Evolutionary conservation across 2,113 vertebrate species (phyloP).

Genomic region (Marmota monax): DNA sequence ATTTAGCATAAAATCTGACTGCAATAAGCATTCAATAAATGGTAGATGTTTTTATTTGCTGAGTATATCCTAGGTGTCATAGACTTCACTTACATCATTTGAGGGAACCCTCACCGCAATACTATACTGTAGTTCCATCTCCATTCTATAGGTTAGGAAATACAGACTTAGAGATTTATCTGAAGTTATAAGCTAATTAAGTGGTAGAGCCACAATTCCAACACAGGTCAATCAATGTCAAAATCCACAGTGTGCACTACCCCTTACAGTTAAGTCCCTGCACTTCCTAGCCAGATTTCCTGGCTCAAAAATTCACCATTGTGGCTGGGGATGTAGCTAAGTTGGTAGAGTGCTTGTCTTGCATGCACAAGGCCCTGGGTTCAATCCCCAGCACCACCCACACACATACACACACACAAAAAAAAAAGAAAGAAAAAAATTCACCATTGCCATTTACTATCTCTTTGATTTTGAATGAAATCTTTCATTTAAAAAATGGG

Average conservation of each 20-base stretch:
- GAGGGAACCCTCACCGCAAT: not conserved
- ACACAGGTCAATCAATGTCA: not conserved
- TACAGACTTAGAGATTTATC: not conserved
- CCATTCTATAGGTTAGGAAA: not conserved
- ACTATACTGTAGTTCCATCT: not conserved
- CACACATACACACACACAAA: too few species aligned
- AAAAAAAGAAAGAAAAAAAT: too few species aligned
- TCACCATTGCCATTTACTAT: too few species aligned
- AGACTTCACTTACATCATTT: not conserved
- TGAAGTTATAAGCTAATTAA: not conserved
- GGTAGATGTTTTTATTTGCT: not conserved
- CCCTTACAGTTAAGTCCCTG: too few species aligned
- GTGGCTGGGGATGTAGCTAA: too few species aligned
- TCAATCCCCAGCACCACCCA: too few species aligned
- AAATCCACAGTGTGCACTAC: too few species aligned
- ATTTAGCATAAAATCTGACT: not conserved
- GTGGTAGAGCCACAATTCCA: not conserved
- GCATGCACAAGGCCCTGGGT: too few species aligned
- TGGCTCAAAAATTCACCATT: too few species aligned
- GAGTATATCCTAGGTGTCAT: not conserved
- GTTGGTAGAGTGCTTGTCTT: too few species aligned
- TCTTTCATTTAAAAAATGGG: not conserved
- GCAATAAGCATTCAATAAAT: not conserved
- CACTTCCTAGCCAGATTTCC: too few species aligned
- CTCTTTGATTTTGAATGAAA: not conserved